Base-by-base conservation (phyloP, 2,888 invertebrate species). In the Drosophila buzzatii region DNA sequence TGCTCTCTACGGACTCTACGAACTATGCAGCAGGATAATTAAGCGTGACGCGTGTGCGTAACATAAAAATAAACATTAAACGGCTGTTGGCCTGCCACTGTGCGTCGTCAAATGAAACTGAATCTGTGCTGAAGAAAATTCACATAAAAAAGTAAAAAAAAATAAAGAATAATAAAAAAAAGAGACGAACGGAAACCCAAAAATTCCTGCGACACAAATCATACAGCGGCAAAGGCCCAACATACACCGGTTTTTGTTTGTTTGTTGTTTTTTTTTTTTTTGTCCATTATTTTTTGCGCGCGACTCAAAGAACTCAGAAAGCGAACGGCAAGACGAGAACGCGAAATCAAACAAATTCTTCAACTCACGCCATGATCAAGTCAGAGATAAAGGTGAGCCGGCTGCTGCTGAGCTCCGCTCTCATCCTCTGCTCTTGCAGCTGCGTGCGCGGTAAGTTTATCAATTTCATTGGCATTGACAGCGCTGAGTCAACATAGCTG, bases 1-100 rank as follows among this genome's bases (percentile, higher is more conserved):
- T 31, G 42, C 45, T 35, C 44, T 35, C 44, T 10, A 0, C 39
- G 59, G 16, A 33, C n/a, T 49, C 16, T 57, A 18, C 56, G 52
- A 42, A 33, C 70, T 68, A 18, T 76, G 76, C 85, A 72, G 74
- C 76, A 85, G 89, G 89, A 86, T 74, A 89, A 89, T 85, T 89
- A 89, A 89, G 85, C 89, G 85, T 89, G 87, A 89, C 89, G 85
- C 85, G 89, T 89, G 85, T 85, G 85, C 85, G 85, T 89, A 85
- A 82, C 88, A 89, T 89, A 77, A 85, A 84, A 89, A 89, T 86
- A 76, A 81, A 71, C 81, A 81, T 79, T 79, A 89, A 79, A 68
- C 65, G 63, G 69, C 78, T 67, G 66, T 73, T 58, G 76, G 79
- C 65, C 68, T 41, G 56, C 52, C 59, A 39, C 49, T 59, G 70